These are phyloP conservation scores for Porites cylindrica DNA, from an alignment of 92 coral and sea anemone species.

Conservation along the genomic window DNA sequence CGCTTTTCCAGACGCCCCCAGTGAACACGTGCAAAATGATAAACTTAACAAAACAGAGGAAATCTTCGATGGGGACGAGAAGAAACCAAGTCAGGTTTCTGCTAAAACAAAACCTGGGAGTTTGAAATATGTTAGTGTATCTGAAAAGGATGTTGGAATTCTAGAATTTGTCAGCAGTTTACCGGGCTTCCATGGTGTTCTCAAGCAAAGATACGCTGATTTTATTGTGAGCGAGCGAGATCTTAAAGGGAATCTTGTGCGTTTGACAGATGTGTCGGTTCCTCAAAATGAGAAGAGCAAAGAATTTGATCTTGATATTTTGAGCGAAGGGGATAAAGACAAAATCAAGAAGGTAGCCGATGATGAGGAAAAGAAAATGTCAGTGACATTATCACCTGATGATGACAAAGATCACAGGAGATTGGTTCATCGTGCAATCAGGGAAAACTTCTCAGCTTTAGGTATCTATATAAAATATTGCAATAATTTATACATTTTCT, in stretches of 20 bases:
- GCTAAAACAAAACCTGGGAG: not conserved
- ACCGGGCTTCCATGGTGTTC: constrained; percentile 86
- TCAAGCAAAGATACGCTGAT: constrained; percentile 95
- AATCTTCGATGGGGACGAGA: not conserved
- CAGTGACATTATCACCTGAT: constrained; percentile 66
- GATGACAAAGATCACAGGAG: constrained; percentile 92
- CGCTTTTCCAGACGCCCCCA: no score
- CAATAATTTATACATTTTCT: no score
- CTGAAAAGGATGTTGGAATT: constrained; percentile 91
- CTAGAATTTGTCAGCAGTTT: constrained; percentile 77
- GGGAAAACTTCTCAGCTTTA: constrained; percentile 80
- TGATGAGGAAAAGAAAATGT: constrained; percentile 65
- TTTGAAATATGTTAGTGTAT: constrained; percentile 8
- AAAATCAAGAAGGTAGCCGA: constrained; percentile 27
- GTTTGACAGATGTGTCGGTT: constrained; percentile 66
- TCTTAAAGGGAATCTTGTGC: constrained; percentile 72
- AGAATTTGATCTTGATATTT: constrained; percentile 40
- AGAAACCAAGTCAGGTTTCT: not conserved
- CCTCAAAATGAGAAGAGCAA: constrained; percentile 48
- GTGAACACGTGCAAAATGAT: constrained; percentile 15
- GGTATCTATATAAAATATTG: constrained; percentile 39
- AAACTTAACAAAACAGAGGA: not conserved
- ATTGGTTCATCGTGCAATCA: constrained; percentile 79
- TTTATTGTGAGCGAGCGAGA: constrained; percentile 91
- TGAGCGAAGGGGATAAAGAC: constrained; percentile 26